These are phyloP conservation scores for Synergus japonicus DNA, from an alignment of 2,888 invertebrate genomes.

Conservation along the genomic window DNA sequence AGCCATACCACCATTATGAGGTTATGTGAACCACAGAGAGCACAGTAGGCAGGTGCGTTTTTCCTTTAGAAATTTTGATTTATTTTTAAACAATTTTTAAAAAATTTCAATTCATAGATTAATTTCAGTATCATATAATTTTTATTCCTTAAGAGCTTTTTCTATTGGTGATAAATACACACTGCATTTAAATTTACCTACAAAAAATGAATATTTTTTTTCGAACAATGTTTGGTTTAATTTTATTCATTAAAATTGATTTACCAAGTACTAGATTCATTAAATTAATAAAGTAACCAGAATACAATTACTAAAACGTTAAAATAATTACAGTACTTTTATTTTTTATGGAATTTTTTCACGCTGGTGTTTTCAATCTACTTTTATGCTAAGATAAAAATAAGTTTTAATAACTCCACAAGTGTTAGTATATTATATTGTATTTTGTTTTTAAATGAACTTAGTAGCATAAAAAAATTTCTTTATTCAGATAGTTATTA, in stretches of 20 bases:
- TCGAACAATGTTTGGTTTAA: too few species aligned
- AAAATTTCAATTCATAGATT: too few species aligned
- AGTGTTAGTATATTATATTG: not conserved
- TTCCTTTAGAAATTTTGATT: not conserved
- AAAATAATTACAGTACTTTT: not conserved
- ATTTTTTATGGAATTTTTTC: not conserved
- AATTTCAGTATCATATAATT: not conserved
- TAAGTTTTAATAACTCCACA: not conserved
- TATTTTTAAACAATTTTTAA: not conserved
- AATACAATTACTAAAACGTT: not conserved
- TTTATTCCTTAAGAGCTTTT: not conserved
- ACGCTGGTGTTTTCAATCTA: too few species aligned
- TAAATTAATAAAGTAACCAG: not conserved
- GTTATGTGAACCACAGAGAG: slow-evolving; percentile 2
- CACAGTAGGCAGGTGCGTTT: not conserved
- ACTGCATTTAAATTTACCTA: not conserved
- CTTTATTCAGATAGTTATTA: too few species aligned
- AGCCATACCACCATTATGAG: slow-evolving; percentile 4
- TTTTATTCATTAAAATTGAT: not conserved
- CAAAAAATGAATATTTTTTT: too few species aligned
- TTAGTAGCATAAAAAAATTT: too few species aligned
- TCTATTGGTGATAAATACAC: not conserved
- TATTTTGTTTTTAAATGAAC: too few species aligned
- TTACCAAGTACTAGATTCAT: not conserved
- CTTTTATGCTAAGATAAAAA: not conserved